These are phyloP conservation scores for Cyclargus thomasi DNA, from an alignment of 1,140 invertebrate species.

Conservation along the genomic window DNA sequence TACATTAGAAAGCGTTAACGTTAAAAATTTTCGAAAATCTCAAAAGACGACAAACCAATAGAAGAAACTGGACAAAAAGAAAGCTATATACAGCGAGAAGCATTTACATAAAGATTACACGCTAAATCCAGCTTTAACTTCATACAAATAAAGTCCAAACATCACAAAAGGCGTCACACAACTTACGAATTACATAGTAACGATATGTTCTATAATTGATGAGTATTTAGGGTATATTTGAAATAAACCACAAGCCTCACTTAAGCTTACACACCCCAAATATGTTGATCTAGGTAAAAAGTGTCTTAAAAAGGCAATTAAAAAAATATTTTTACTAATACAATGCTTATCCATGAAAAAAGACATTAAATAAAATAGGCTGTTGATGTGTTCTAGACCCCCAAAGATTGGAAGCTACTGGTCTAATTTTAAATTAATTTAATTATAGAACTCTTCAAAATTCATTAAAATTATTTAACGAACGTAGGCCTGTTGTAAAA, in stretches of 20 bases:
- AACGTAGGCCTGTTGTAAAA: conserved; percentile 1
- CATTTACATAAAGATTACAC: conserved; percentile 38
- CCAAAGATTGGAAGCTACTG: too few relatives aligned
- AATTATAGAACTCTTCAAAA: too few relatives aligned
- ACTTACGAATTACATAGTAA: conserved; percentile 46
- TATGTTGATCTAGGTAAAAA: conserved; percentile 65
- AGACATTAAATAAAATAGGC: too few relatives aligned
- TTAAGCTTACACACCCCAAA: conserved; percentile 58
- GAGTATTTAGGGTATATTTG: conserved; percentile 47
- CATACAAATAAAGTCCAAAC: conserved; percentile 44
- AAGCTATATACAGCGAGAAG: conserved; percentile 64
- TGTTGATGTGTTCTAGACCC: too few relatives aligned
- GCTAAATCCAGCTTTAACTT: conserved; percentile 38
- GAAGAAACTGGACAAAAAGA: conserved; percentile 39
- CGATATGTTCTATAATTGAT: conserved; percentile 65
- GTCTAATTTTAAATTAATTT: too few relatives aligned
- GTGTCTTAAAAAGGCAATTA: conserved; percentile 25
- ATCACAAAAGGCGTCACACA: conserved; percentile 52
- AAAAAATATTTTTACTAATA: neutral
- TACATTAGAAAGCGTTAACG: conserved; percentile 43
- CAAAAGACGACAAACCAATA: conserved; percentile 46
- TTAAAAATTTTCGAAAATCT: conserved; percentile 54
- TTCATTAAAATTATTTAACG: too few relatives aligned
- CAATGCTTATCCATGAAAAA: neutral
- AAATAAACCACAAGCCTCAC: conserved; percentile 50